Percentiles rank a stretch among this genome's conserved stretches.
Conservation (phyloP, 2,888 invertebrate species). For the Lycocerus yunnanus region DNA sequence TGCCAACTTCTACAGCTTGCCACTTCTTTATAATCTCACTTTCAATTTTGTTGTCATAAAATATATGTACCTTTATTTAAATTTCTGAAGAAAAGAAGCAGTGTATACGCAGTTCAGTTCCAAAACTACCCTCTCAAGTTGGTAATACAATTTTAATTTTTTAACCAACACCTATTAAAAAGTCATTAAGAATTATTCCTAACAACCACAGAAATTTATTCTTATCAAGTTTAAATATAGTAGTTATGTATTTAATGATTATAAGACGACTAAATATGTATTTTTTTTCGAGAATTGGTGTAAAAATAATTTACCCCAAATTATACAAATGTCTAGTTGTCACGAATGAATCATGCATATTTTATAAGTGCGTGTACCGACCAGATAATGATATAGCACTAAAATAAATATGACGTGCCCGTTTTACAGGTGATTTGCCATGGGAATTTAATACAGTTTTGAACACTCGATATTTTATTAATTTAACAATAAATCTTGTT, state of each 20-base stretch:
- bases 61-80: too few species aligned
- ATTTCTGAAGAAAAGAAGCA: background rate
- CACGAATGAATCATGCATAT: conserved; percentile 42
- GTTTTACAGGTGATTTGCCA: conserved; percentile 49
- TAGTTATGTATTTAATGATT: conserved; percentile 7
- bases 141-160: background rate
- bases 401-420: conserved; percentile 48
- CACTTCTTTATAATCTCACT: too few species aligned
- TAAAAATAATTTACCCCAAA: conserved; percentile 38
- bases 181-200: background rate
- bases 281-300: conserved; percentile 17
- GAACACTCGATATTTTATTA: conserved; percentile 24
- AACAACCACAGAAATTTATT: background rate
- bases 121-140: background rate
- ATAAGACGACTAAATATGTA: background rate
- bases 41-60: background rate
- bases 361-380: conserved; percentile 44
- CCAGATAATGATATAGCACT: conserved; percentile 46
- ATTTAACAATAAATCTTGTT: conserved; percentile 29
- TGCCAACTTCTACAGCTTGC: too few species aligned
- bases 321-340: conserved; percentile 38
- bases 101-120: background rate
- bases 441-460: conserved; percentile 43
- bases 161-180: background rate
- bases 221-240: conserved; percentile 4